A percentile compares a stretch with the other conserved stretches of the same genome.
These are phyloP conservation scores for Osedax frankpressi DNA, from an alignment of 2,888 invertebrate genomes.

Conservation along the genomic window DNA sequence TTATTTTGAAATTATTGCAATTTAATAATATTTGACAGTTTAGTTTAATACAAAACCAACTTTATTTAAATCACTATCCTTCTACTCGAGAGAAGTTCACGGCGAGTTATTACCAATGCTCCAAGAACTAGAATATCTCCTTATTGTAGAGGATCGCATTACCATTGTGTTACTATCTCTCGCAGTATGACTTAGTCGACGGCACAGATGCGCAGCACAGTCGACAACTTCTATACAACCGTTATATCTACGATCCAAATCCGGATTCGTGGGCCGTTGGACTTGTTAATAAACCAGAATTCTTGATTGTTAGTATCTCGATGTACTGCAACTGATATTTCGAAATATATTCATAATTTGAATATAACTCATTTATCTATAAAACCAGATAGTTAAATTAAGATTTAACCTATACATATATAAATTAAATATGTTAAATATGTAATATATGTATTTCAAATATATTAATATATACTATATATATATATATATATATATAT, in stretches of 20 bases:
- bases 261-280: slow-evolving; percentile 13
- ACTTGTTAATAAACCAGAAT: slow-evolving; percentile 6
- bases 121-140: too few relatives aligned
- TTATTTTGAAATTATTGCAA: too few relatives aligned
- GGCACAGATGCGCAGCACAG: neutral
- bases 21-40: too few relatives aligned
- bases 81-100: too few relatives aligned
- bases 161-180: too few relatives aligned
- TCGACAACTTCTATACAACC: neutral
- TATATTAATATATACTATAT: neutral
- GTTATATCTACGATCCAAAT: slow-evolving; percentile 4
- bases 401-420: neutral
- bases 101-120: too few relatives aligned
- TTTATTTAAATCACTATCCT: too few relatives aligned
- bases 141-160: too few relatives aligned
- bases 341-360: too few relatives aligned
- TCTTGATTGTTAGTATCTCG: slow-evolving; percentile 2
- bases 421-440: neutral
- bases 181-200: slow-evolving; percentile 1
- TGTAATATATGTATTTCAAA: neutral
- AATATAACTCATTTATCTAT: too few relatives aligned
- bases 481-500: neutral
- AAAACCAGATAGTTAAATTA: neutral
- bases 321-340: too few relatives aligned
- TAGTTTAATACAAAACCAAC: too few relatives aligned